These are phyloP conservation scores for Heterodera filipjevi DNA, from an alignment of 2,888 invertebrate species.

Conservation along the genomic window DNA sequence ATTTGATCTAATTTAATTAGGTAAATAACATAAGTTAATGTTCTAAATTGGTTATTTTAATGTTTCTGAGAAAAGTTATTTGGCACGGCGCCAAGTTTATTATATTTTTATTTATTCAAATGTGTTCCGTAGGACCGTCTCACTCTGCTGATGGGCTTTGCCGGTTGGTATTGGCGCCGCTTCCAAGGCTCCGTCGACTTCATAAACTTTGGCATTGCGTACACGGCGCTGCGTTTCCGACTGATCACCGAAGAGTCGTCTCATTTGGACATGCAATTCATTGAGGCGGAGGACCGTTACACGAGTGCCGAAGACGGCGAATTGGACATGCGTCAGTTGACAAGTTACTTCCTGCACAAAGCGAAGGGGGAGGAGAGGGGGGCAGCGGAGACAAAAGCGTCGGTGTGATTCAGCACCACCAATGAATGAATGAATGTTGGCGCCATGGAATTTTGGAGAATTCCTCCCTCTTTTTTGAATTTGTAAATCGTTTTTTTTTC, in stretches of 20 bases:
- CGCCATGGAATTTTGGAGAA: too few species aligned
- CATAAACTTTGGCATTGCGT: slow-evolving; percentile 49
- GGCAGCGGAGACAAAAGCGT: too few species aligned
- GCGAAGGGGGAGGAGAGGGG: background rate
- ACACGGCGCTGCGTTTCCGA: background rate
- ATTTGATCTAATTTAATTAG: too few species aligned
- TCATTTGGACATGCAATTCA: background rate
- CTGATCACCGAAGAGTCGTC: background rate
- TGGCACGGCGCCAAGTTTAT: background rate
- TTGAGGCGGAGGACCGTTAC: background rate
- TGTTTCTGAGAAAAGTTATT: too few species aligned
- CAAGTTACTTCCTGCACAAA: background rate
- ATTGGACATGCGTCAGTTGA: slow-evolving; percentile 1
- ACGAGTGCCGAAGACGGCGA: background rate
- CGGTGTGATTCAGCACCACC: too few species aligned
- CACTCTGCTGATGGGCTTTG: slow-evolving; percentile 50
- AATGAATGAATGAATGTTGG: background rate
- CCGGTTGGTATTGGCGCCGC: slow-evolving; percentile 64
- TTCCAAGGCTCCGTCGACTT: slow-evolving; percentile 64
- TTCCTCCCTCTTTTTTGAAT: too few species aligned
- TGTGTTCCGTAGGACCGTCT: slow-evolving; percentile 50
- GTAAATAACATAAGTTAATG: too few species aligned
- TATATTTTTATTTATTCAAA: too few species aligned
- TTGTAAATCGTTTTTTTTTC: too few species aligned
- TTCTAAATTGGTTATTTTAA: too few species aligned